phyloP scores from a whole-genome alignment of 2,113 vertebrate species.

The Centropus unirufus region DNA sequence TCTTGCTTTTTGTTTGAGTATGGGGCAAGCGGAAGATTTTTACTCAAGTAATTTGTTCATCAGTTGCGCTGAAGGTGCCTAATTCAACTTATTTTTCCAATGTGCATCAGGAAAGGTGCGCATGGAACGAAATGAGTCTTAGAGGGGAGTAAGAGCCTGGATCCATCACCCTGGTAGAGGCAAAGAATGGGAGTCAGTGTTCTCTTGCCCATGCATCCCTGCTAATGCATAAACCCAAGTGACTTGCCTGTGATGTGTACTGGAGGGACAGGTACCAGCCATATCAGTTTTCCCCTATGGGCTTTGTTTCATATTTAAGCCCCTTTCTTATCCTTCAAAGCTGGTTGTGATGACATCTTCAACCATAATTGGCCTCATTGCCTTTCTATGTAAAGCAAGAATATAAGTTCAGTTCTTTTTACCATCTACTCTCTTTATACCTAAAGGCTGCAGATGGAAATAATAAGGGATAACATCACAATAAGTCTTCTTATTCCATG shows the following conservation, averaged over 20 bases:
- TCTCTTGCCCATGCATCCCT: background rate
- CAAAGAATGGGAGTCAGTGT: background rate
- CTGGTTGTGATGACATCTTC: background rate
- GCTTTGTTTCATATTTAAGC: background rate
- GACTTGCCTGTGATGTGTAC: background rate
- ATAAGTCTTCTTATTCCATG: conserved; percentile 37
- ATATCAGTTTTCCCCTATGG: background rate
- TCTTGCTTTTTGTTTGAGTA: background rate
- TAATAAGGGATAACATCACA: conserved; percentile 19
- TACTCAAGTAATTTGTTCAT: background rate
- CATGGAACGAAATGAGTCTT: background rate
- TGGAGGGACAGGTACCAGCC: background rate
- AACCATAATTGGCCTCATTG: background rate
- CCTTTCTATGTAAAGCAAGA: background rate
- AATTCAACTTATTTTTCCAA: background rate
- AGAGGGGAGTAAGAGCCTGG: background rate
- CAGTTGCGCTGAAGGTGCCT: background rate
- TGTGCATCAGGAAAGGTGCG: background rate
- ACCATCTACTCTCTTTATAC: background rate
- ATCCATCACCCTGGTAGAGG: background rate
- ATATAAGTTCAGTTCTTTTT: background rate
- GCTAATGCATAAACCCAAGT: background rate
- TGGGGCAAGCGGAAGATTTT: background rate
- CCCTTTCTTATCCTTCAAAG: background rate
- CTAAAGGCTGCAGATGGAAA: background rate